These are phyloP conservation scores for Vesta saturnalis DNA, from an alignment of 2,888 invertebrate genomes.

Conservation along the genomic window DNA sequence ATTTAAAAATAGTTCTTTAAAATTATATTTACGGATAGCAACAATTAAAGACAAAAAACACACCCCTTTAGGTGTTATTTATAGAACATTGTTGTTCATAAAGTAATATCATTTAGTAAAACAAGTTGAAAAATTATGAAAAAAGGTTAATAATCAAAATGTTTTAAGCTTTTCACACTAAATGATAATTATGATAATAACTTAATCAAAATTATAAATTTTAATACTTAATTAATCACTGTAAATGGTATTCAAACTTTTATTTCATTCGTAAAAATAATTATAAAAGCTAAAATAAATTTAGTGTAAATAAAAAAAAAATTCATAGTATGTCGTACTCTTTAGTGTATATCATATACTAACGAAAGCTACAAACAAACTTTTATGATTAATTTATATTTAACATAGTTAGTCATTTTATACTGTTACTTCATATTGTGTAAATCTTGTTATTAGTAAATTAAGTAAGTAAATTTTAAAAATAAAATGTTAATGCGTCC, in stretches of 20 bases:
- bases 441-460: conserved; percentile 59
- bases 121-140: no score
- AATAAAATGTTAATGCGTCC: conserved; percentile 55
- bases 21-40: no score
- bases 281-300: conserved; percentile 1
- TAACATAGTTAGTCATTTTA: conserved; percentile 56
- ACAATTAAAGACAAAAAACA: no score
- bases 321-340: conserved; percentile 39
- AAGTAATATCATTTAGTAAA: no score
- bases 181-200: not conserved
- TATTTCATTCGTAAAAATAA: conserved; percentile 1
- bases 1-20: no score
- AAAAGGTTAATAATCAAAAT: no score
- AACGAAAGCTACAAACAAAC: conserved; percentile 60
- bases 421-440: conserved; percentile 60
- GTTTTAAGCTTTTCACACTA: not conserved
- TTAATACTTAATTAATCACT: not conserved
- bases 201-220: conserved; percentile 1
- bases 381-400: conserved; percentile 52
- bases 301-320: not conserved
- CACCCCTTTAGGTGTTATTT: no score
- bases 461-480: conserved; percentile 60
- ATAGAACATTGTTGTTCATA: not conserved
- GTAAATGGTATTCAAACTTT: not conserved
- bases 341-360: conserved; percentile 57